Evolutionary conservation across 2,888 invertebrate genomes (phyloP).

Genomic region (Drosophila antonietae): DNA sequence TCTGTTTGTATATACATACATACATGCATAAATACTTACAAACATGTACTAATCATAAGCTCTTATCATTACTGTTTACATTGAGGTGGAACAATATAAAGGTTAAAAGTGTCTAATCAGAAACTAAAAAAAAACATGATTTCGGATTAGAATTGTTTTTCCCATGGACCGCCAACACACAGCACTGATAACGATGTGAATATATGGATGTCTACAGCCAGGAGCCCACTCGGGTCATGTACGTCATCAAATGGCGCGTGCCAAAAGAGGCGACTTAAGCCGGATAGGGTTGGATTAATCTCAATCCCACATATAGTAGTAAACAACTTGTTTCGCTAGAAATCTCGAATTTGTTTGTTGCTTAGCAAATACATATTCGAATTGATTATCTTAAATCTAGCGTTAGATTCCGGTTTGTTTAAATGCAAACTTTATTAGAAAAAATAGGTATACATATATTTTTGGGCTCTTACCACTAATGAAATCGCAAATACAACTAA

Average conservation of each 20-base stretch:
- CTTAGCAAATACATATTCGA: neutral
- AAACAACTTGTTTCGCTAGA: conserved; percentile 32
- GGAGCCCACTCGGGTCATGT: conserved; percentile 23
- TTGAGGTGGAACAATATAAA: neutral
- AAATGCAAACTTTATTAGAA: conserved; percentile 46
- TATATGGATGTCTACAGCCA: neutral
- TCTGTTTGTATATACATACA: neutral
- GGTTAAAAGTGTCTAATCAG: conserved; percentile 9
- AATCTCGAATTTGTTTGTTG: conserved; percentile 15
- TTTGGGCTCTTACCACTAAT: conserved; percentile 46
- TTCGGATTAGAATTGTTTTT: conserved; percentile 28
- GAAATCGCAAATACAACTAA: conserved; percentile 49
- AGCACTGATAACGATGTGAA: conserved; percentile 35
- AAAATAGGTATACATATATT: conserved; percentile 36
- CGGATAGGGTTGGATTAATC: conserved; percentile 29
- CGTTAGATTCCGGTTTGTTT: conserved; percentile 4
- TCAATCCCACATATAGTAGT: conserved; percentile 8
- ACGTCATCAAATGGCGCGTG: conserved; percentile 54
- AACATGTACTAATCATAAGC: neutral
- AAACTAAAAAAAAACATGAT: conserved; percentile 6
- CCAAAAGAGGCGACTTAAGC: conserved; percentile 24
- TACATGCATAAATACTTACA: neutral
- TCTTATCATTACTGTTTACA: neutral
- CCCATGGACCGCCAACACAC: conserved; percentile 39
- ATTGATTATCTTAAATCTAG: neutral